Evolutionary conservation across 1,140 invertebrate species (phyloP), one percentile per base, ranked within the genome.

Genomic region (Tetragonula clypearis): DNA sequence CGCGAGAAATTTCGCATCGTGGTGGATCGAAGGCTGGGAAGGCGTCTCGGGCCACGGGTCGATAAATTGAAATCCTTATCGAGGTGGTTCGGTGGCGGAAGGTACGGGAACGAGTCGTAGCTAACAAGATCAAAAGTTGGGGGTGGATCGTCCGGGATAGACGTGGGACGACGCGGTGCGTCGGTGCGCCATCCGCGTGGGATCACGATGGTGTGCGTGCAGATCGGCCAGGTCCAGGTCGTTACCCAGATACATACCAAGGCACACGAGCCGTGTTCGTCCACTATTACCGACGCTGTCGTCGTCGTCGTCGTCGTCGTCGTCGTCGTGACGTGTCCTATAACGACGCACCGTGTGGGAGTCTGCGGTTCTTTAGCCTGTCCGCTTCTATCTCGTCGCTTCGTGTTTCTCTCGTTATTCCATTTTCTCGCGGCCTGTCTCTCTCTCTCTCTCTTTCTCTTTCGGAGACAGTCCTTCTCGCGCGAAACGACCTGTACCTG

Each of bases 91-190:
- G 30, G 35, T 19, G 60, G 60, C 84, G 66, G 81, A 71, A 78
- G 81, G 74, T 41, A 72, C 15, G 62, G 56, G 49, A 62, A 80
- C 76, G 66, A 55, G 58, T 71, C 82, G 88, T 76, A 75, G 81
- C 79, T 78, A 83, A 86, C 71, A 77, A 77, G 73, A 85, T 80
- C 78, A 85, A 74, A 85, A 84, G 81, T 87, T 68, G 86, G 82
- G 81, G 87, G 90, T 87, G 87, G 89, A 81, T 87, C 90, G 90
- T 90, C 89, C 88, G 89, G 91, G 89, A 87, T 87, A 88, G 88
- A 93, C 92, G 93, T 94, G 93, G 93, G 93, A 91, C 87, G 93
- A 91, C 87, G 93, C 86, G 71, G 86, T 66, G 74, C 81, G 86
- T 92, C 84, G 89, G 87, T 87, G 91, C 86, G 77, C 82, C 85